Percentiles rank a stretch among this genome's conserved stretches.
Evolutionary conservation across 2,113 vertebrate species (phyloP).

Genomic region (Lampris megalopsis): DNA sequence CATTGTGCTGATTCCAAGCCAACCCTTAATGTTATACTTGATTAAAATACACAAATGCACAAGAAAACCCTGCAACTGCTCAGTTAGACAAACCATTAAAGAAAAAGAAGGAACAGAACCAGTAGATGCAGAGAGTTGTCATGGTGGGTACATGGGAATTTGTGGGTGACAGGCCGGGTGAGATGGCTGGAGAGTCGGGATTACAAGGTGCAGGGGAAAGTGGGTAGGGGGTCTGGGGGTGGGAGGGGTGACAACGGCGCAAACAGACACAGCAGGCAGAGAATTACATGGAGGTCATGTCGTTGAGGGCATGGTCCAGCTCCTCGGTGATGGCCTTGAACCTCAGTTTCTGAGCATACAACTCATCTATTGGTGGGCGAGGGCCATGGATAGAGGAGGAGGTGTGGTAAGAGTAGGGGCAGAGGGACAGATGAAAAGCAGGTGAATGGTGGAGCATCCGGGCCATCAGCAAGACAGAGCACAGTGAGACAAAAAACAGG

Average conservation of each 20-base stretch:
- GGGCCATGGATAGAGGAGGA: constrained; percentile 15
- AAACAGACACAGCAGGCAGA: constrained; percentile 59
- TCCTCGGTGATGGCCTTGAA: constrained; percentile 99
- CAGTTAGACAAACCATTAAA: not conserved
- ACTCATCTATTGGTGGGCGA: constrained; percentile 88
- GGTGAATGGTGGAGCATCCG: constrained; percentile 60
- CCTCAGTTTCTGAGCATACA: constrained; percentile 99
- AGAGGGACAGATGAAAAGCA: constrained; percentile 46
- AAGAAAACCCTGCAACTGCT: not conserved
- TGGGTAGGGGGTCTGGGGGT: too few species aligned
- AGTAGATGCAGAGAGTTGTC: not conserved
- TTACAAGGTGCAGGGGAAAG: constrained; percentile 1
- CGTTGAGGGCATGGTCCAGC: constrained; percentile 99
- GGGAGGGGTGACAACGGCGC: constrained; percentile 29
- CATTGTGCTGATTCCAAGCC: not conserved
- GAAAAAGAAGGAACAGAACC: constrained; percentile 17
- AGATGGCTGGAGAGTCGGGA: not conserved
- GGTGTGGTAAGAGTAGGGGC: constrained; percentile 45
- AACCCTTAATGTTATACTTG: too few species aligned
- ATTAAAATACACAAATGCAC: constrained; percentile 2
- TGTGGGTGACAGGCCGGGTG: constrained; percentile 12
- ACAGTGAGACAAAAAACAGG: not conserved
- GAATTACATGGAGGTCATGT: constrained; percentile 99
- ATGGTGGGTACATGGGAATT: not conserved
- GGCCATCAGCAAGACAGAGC: constrained; percentile 23